phyloP scores from a whole-genome alignment of 2,797 vertebrate species.

The Enteromius thamalakanensis region DNA sequence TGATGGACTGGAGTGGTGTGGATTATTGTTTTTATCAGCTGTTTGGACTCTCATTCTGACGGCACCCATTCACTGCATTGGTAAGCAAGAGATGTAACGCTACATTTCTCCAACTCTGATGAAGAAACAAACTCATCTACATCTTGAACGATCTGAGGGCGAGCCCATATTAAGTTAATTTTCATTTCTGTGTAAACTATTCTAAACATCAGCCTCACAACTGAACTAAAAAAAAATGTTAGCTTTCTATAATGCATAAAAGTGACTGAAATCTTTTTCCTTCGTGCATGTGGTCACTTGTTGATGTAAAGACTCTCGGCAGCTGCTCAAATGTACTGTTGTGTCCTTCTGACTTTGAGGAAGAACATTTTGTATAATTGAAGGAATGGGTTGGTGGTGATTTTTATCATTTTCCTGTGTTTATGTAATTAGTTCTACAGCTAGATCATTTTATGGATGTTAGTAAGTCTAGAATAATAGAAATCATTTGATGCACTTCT shows the following conservation, averaged over 20 bases:
- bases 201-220: not conserved
- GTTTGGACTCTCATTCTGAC: not conserved
- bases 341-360: not conserved
- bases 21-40: not conserved
- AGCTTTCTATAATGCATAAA: not conserved
- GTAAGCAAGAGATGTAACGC: not conserved
- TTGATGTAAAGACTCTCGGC: constrained; percentile 15
- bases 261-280: not conserved
- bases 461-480: constrained; percentile 8
- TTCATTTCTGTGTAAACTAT: not conserved
- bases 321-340: constrained; percentile 14
- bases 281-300: constrained; percentile 21
- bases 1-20: not conserved
- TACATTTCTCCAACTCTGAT: not conserved
- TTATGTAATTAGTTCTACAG: not conserved
- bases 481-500: constrained; percentile 11
- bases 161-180: not conserved
- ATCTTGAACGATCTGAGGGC: not conserved
- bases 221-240: no score
- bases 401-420: not conserved
- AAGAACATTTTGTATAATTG: not conserved
- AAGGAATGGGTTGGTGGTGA: not conserved
- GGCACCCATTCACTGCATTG: not conserved
- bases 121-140: not conserved
- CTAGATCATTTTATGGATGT: constrained; percentile 1